Base-by-base conservation (phyloP, 1,140 invertebrate species). In the Drosophila quadrilineata region DNA sequence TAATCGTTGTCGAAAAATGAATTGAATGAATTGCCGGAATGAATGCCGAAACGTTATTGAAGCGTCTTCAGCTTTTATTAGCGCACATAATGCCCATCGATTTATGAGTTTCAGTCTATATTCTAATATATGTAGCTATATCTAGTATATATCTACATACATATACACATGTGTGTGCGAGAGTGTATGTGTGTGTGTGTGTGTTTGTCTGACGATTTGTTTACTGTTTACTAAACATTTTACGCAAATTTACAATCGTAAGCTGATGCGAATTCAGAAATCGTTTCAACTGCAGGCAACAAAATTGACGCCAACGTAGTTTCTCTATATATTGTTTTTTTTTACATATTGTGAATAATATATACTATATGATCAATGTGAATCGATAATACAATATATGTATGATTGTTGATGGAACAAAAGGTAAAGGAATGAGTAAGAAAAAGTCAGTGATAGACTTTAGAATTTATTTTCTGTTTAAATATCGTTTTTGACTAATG, bases 21-120 rank as follows among this genome's bases (percentile, higher is more conserved):
- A 60, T 65, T 52, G 48, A n/a, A n/a, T n/a, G n/a, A n/a, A n/a
- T n/a, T n/a, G n/a, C n/a, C n/a, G n/a, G n/a, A n/a, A n/a, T n/a
- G n/a, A n/a, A n/a, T n/a, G n/a, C n/a, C n/a, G n/a, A n/a, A n/a
- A 53, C 6, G 4, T 31, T 29, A n/a, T 40, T 17, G 41, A 16
- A 40, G 56, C 50, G 75, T 73, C 77, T 84, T 84, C 33, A 84
- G 77, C 31, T 84, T 84, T 84, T 84, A 84, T 84, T 85, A 71
- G 73, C 69, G 45, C 77, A 64, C 76, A 80, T 72, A 72, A 82
- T 80, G 68, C 63, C 62, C 72, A 84, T 66, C 69, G 60, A 84
- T 84, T 84, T 77, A 84, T 69, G 77, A 48, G 57, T 72, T 76
- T 68, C n/a, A n/a, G n/a, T n/a, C n/a, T n/a, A n/a, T n/a, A n/a